Conservation (phyloP, 2,113 vertebrate species). For the Gobius niger region DNA sequence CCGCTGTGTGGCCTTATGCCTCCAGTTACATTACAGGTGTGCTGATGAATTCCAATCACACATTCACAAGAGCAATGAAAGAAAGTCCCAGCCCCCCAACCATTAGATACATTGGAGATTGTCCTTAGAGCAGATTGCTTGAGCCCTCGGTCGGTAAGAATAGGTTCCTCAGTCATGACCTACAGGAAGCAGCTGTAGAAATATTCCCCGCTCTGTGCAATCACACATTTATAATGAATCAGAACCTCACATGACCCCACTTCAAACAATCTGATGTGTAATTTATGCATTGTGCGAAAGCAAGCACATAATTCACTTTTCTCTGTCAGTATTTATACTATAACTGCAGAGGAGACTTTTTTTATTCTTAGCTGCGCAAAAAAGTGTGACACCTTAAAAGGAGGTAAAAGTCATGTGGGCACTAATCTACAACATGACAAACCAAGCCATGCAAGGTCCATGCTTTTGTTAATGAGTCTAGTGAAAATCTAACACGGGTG, state of each 20-base stretch:
- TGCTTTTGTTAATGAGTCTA: conserved; percentile 55
- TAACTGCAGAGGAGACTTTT: not conserved
- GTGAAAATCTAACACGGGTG: conserved; percentile 56
- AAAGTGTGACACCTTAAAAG: conserved; percentile 18
- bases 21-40: conserved; percentile 1
- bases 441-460: conserved; percentile 48
- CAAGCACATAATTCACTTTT: not conserved
- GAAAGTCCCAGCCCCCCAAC: not conserved
- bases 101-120: not conserved
- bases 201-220: not conserved
- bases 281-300: conserved; percentile 6
- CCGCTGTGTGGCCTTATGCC: not conserved
- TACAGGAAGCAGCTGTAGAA: not conserved
- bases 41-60: not conserved
- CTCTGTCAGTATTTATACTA: conserved; percentile 4
- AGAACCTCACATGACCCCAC: conserved; percentile 2
- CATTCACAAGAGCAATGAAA: not conserved
- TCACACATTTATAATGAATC: conserved; percentile 3
- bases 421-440: conserved; percentile 34
- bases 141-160: not conserved
- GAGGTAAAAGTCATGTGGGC: conserved; percentile 14
- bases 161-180: not conserved
- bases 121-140: not conserved
- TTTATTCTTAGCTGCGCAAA: conserved; percentile 17
- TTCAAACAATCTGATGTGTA: conserved; percentile 1